Conservation (phyloP, 2,888 invertebrate species). For the Leucophora obtusa region DNA sequence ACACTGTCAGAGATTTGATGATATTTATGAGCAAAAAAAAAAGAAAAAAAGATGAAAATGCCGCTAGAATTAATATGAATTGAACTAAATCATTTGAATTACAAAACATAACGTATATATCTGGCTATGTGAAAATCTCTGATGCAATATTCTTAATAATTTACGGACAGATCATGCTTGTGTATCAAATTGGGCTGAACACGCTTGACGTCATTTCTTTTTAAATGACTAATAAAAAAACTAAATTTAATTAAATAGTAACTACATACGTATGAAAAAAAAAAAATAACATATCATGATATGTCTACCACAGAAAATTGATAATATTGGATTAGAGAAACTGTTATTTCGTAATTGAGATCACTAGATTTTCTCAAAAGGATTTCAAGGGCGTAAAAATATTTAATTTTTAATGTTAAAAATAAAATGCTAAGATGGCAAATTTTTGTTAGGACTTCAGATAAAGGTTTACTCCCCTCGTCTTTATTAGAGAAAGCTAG, state of each 20-base stretch:
- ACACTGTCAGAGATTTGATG: conserved; percentile 32
- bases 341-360: neutral
- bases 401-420: no score
- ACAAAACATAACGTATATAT: conserved; percentile 24
- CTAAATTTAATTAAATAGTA: conserved; percentile 50
- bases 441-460: no score
- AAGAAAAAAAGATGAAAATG: conserved; percentile 32
- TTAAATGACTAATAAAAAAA: conserved; percentile 58
- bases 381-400: no score
- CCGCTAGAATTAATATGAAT: conserved; percentile 46
- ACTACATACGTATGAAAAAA: neutral
- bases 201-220: conserved; percentile 58
- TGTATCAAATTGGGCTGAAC: conserved; percentile 26
- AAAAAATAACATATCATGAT: neutral
- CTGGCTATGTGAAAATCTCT: conserved; percentile 8
- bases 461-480: no score
- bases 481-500: no score
- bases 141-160: conserved; percentile 39
- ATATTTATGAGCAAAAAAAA: conserved; percentile 11
- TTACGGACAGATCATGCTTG: conserved; percentile 19
- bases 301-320: neutral
- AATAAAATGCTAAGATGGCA: no score
- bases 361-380: no score
- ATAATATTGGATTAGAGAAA: conserved; percentile 22
- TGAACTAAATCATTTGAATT: conserved; percentile 34